A percentile compares a stretch with the other conserved stretches of the same genome.
phyloP scores from a whole-genome alignment of 2,888 invertebrate species.

The Synanthedon tipuliformis region DNA sequence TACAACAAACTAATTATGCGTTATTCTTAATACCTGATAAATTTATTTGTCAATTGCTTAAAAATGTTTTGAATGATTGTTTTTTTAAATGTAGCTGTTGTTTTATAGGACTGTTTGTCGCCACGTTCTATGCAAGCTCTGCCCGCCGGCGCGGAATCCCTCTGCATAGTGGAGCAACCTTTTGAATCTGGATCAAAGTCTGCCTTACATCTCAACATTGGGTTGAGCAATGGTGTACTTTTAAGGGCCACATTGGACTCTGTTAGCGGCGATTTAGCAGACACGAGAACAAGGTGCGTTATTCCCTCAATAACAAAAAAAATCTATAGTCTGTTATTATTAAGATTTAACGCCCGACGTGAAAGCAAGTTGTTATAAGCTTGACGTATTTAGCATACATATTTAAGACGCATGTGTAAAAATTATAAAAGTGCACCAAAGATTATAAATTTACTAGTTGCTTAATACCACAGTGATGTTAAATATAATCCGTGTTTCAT shows the following conservation, averaged over 20 bases:
- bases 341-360: not conserved
- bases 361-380: no score
- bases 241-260: slow-evolving; percentile 94
- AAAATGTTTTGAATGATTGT: not conserved
- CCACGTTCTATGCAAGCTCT: slow-evolving; percentile 97
- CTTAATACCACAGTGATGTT: slow-evolving; percentile 40
- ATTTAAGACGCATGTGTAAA: not conserved
- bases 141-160: slow-evolving; percentile 95
- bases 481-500: slow-evolving; percentile 71
- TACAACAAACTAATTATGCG: slow-evolving; percentile 63
- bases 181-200: slow-evolving; percentile 76
- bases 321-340: not conserved
- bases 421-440: not conserved
- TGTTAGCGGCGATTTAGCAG: slow-evolving; percentile 95
- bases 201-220: slow-evolving; percentile 94
- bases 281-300: slow-evolving; percentile 87
- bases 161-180: slow-evolving; percentile 92
- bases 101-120: slow-evolving; percentile 86
- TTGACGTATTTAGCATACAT: no score
- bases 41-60: not conserved
- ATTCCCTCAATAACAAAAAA: not conserved
- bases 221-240: slow-evolving; percentile 95
- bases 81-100: not conserved
- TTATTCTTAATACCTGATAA: slow-evolving; percentile 56
- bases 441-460: not conserved